Base-by-base conservation (phyloP, 2,113 vertebrate genomes). In the Chaenogobius annularis region DNA sequence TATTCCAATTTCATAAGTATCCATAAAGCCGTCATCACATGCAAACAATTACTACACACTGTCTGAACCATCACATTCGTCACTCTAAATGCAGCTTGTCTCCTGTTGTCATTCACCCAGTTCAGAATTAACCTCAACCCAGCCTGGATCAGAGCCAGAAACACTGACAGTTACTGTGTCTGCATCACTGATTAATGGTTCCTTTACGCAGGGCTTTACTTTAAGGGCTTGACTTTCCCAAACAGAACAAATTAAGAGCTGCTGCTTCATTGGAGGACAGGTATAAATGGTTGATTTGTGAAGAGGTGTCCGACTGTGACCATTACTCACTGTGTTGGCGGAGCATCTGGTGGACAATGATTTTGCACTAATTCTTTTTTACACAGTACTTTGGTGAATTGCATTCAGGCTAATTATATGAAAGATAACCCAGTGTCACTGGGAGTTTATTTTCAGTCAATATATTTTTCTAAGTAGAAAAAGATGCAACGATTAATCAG, bases 31-130 rank as follows among this genome's bases (percentile, higher is more conserved):
- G 20, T 63, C 31, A 63, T 40, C 35, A 43, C 61, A 63, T 40
- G 35, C 35, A 40, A 43, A 40, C 17, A 40, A 22, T 13, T 46
- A 23, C 26, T 31, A 31, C 26, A 31, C 26, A 23, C 47, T 46
- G 19, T 43, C 40, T 44, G 37, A 66, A 1, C 64, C 20, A 20
- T 47, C 64, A 47, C 40, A 66, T 66, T 15, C 10, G 31, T 63
- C 61, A 63, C 61, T 66, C 20, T 47, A 26, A 47, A 43, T 66
- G 64, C 64, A 66, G 37, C 64, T 47, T 66, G 63, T 47, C 63
- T 66, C n/a, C n/a, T 11, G 40, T 46, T 44, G 64, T 66, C 64
- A 66, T 66, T 66, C 64, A 66, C 64, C 13, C 43, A 66, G 64
- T 47, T 66, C 40, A n/a, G 19, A 37, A 40, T 63, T 40, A 63